Conservation (phyloP, 2,113 vertebrate genomes). For the Menidia beryllina region DNA sequence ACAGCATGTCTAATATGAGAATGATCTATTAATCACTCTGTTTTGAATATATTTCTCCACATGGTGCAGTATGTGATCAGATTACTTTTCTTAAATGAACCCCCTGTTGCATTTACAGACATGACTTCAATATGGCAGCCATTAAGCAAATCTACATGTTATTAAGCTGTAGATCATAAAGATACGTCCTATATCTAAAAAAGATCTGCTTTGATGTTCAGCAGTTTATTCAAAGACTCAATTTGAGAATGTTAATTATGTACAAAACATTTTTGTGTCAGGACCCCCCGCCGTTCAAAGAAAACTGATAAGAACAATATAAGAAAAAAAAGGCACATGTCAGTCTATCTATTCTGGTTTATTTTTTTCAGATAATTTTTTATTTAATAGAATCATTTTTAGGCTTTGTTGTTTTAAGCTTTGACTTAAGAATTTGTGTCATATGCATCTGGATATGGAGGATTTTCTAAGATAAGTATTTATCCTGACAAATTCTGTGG, state of each 20-base stretch:
- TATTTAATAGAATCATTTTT: background rate
- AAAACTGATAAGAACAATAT: background rate
- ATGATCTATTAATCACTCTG: too few species aligned
- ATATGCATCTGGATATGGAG: background rate
- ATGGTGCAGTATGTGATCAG: background rate
- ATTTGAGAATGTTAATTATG: conserved; percentile 70
- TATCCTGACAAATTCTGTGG: background rate
- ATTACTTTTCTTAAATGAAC: conserved; percentile 10
- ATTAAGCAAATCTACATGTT: conserved; percentile 22
- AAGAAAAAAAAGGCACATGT: background rate
- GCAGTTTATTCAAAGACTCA: conserved; percentile 60
- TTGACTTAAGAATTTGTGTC: too few species aligned
- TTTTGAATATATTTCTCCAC: too few species aligned
- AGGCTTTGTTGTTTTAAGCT: background rate
- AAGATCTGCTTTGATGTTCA: conserved; percentile 68
- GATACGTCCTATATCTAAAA: conserved; percentile 70
- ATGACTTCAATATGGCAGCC: background rate
- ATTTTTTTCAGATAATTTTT: background rate
- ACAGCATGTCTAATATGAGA: too few species aligned
- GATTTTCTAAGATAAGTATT: background rate
- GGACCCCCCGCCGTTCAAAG: conserved; percentile 15
- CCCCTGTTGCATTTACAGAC: conserved; percentile 14
- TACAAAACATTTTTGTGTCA: too few species aligned
- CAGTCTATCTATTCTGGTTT: background rate
- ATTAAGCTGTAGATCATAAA: conserved; percentile 22